phyloP scores from a whole-genome alignment of 2,113 vertebrate genomes.

The Percina caprodes region DNA sequence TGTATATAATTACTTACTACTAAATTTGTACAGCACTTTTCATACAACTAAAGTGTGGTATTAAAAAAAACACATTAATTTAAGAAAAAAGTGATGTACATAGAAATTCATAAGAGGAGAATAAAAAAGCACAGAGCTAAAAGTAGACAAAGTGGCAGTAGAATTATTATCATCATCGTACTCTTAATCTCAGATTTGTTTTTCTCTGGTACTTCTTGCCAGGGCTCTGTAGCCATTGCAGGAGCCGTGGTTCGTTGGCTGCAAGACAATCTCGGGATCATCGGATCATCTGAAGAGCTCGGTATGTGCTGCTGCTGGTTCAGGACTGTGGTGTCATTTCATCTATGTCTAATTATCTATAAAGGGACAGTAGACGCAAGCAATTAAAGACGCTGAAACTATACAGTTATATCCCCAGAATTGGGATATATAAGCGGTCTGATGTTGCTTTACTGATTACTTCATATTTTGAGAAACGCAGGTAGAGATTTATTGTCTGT shows the following conservation, averaged over 20 bases:
- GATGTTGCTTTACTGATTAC: background rate
- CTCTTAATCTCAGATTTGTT: background rate
- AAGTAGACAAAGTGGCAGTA: no score
- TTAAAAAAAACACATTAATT: no score
- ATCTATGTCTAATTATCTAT: background rate
- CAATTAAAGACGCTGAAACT: background rate
- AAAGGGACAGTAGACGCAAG: background rate
- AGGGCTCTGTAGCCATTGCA: conserved; percentile 98
- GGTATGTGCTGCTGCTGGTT: conserved; percentile 79
- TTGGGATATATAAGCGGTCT: background rate
- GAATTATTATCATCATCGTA: no score
- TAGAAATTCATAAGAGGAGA: no score
- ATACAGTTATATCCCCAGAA: background rate
- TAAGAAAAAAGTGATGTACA: no score
- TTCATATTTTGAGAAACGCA: background rate
- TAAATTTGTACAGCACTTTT: no score
- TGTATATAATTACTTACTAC: no score
- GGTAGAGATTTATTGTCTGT: background rate
- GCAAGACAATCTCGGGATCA: conserved; percentile 96
- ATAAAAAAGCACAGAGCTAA: no score
- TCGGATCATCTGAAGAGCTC: conserved; percentile 88
- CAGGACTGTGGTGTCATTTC: background rate
- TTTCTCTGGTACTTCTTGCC: background rate
- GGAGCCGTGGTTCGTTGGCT: conserved; percentile 97
- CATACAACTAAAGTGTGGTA: no score